Percentiles rank a stretch among this genome's conserved stretches.
Evolutionary conservation across 2,113 vertebrate species (phyloP).

Genomic region (Rhinolophus sinicus): DNA sequence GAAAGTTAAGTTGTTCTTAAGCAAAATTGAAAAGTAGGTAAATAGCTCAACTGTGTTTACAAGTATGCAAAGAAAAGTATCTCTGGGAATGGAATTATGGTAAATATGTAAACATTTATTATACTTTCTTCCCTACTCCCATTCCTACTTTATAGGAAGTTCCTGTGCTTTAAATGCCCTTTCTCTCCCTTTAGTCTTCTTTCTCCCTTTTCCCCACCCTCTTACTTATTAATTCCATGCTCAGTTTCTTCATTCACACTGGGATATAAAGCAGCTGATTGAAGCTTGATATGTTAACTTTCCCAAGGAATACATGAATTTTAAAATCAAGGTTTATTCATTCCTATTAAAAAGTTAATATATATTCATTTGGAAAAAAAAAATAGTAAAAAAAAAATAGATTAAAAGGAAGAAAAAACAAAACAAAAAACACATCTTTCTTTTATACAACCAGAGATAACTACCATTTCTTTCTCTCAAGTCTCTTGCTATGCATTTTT

Average conservation of each 20-base stretch:
- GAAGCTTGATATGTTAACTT: background rate
- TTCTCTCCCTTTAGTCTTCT: background rate
- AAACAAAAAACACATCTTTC: background rate
- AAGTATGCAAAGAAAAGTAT: background rate
- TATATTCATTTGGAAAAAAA: background rate
- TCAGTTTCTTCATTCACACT: background rate
- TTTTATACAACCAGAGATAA: background rate
- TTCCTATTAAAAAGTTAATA: background rate
- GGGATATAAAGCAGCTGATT: background rate
- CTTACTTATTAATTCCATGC: background rate
- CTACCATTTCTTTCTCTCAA: background rate
- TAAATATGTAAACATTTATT: background rate
- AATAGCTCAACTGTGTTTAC: background rate
- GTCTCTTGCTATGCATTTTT: background rate
- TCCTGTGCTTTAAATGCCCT: background rate
- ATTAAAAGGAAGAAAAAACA: background rate
- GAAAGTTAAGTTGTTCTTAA: background rate
- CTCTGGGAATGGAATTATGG: background rate
- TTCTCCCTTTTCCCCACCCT: fast-evolving
- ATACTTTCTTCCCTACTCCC: background rate
- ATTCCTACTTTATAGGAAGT: background rate
- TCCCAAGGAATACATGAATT: background rate
- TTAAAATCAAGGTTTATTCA: background rate
- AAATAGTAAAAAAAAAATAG: background rate
- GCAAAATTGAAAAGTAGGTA: background rate